A percentile compares a stretch with the other conserved stretches of the same genome.
Evolutionary conservation across 2,113 vertebrate genomes (phyloP).

Genomic region (Ameiurus melas): DNA sequence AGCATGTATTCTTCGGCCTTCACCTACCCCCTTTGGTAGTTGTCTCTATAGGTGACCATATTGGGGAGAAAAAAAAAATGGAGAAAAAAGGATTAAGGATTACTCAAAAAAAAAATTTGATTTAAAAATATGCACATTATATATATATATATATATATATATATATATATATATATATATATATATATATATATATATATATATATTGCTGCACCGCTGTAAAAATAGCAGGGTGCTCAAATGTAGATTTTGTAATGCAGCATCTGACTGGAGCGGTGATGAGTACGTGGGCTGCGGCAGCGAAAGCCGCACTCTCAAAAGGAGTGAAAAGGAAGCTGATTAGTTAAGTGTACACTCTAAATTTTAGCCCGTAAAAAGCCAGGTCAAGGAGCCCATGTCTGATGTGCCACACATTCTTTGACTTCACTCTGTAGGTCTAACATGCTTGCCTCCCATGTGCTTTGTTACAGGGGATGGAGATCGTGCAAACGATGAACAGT

Average conservation of each 20-base stretch:
- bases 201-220: neutral
- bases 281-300: neutral
- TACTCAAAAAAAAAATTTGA: neutral
- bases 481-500: conserved; percentile 99
- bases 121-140: neutral
- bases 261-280: neutral
- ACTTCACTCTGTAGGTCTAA: neutral
- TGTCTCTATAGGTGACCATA: neutral
- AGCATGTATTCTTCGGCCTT: neutral
- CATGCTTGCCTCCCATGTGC: neutral
- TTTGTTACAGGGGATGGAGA: conserved; percentile 91
- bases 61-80: neutral
- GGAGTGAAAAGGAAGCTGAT: neutral
- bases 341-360: neutral
- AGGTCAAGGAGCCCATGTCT: neutral
- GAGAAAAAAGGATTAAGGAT: neutral
- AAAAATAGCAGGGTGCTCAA: neutral
- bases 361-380: neutral
- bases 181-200: too few relatives aligned
- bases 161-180: too few relatives aligned
- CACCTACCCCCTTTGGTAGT: neutral
- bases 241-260: neutral
- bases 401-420: neutral
- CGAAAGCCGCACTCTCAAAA: neutral
- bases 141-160: too few relatives aligned